A percentile compares a stretch with the other conserved stretches of the same genome.
These are phyloP conservation scores for Sturnus vulgaris DNA, from an alignment of 2,113 vertebrate genomes.

Conservation along the genomic window DNA sequence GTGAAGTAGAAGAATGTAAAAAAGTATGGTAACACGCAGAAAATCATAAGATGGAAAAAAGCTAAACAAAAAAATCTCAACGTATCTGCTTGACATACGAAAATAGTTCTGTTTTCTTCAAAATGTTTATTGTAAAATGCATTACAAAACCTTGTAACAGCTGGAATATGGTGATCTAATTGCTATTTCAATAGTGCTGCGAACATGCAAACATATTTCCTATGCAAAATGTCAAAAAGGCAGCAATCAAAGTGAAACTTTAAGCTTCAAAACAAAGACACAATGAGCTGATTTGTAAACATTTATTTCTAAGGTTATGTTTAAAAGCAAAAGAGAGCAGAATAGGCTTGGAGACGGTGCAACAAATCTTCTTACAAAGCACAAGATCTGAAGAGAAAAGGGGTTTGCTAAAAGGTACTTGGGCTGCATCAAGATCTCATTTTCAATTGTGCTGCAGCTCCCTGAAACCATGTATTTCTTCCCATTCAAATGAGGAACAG, in stretches of 20 bases:
- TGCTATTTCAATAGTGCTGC: slow-evolving; percentile 72
- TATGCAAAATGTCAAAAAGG: slow-evolving; percentile 79
- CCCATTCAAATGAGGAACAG: not conserved
- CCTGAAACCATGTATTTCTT: not conserved
- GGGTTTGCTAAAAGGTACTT: not conserved
- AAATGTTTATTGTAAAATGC: slow-evolving; percentile 73
- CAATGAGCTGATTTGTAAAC: slow-evolving; percentile 78
- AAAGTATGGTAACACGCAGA: not conserved
- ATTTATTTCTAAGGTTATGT: slow-evolving; percentile 73
- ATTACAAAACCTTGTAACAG: slow-evolving; percentile 72
- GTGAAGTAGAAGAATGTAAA: not conserved
- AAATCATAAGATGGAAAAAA: not conserved
- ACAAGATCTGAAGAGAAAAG: not conserved
- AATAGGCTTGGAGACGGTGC: slow-evolving; percentile 33
- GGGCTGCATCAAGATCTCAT: not conserved
- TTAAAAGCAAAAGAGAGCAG: slow-evolving; percentile 65
- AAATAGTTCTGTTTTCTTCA: slow-evolving; percentile 59
- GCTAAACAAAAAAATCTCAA: not conserved
- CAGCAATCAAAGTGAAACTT: slow-evolving; percentile 76
- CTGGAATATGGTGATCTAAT: slow-evolving; percentile 79
- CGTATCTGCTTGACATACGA: slow-evolving; percentile 52
- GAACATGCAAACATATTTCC: slow-evolving; percentile 75
- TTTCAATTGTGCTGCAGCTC: not conserved
- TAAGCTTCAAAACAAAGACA: slow-evolving; percentile 77
- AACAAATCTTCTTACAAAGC: slow-evolving; percentile 45